Evolutionary conservation across 2,113 vertebrate genomes (phyloP).

Genomic region (Gambusia holbrooki): DNA sequence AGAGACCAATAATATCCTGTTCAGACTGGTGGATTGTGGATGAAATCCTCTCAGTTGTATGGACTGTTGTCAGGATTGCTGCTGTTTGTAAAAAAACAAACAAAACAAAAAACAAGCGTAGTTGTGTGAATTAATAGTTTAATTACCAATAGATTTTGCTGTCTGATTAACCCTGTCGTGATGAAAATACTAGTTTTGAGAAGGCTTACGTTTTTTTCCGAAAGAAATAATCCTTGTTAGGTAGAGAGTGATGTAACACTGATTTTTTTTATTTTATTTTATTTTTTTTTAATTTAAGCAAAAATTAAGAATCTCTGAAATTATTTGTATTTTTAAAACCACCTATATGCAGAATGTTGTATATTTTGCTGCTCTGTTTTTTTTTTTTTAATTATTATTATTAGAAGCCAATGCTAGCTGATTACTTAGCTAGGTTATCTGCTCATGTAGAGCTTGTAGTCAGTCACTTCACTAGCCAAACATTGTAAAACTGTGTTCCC

Average conservation of each 20-base stretch:
- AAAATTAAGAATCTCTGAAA: neutral
- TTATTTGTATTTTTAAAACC: no score
- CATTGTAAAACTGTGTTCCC: no score
- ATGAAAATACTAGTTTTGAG: neutral
- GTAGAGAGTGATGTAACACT: neutral
- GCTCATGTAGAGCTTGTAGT: no score
- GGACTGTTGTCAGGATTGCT: neutral
- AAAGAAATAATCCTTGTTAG: neutral
- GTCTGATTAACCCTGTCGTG: neutral
- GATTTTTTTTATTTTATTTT: neutral
- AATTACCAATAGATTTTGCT: neutral
- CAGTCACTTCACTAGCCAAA: no score
- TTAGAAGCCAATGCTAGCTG: neutral
- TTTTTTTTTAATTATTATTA: no score
- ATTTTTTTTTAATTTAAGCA: neutral
- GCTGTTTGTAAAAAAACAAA: neutral
- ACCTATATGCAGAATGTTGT: no score
- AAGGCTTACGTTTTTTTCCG: neutral
- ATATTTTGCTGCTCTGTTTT: no score
- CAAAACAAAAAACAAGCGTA: no score
- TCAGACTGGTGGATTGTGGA: conserved; percentile 6
- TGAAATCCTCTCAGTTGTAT: conserved; percentile 12
- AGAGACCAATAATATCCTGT: conserved; percentile 19
- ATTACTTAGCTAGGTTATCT: no score
- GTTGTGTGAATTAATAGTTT: neutral